phyloP scores from a whole-genome alignment of 2,888 invertebrate species.

The Spodoptera littoralis region DNA sequence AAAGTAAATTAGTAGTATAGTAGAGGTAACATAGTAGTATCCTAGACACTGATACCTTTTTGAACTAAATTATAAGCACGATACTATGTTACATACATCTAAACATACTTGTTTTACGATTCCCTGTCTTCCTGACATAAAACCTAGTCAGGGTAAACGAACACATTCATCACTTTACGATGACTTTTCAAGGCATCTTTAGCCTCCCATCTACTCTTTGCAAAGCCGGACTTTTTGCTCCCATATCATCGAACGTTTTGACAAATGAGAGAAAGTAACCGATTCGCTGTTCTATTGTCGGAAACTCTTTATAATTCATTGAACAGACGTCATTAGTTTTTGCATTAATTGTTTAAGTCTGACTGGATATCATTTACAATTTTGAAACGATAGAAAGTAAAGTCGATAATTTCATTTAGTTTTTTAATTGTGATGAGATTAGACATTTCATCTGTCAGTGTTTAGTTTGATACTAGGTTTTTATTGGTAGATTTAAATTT shows the following conservation, averaged over 20 bases:
- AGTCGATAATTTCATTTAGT: constrained; percentile 10
- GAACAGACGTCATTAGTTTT: constrained; percentile 14
- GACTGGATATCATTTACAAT: constrained; percentile 22
- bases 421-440: constrained; percentile 5
- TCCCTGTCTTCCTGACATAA: too few relatives aligned
- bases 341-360: constrained; percentile 12
- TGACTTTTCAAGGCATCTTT: neutral
- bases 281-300: constrained; percentile 8
- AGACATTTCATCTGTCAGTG: neutral
- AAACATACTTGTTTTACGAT: too few relatives aligned
- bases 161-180: constrained; percentile 28
- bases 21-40: too few relatives aligned
- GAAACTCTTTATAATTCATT: constrained; percentile 19
- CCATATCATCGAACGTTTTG: neutral
- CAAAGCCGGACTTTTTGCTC: neutral
- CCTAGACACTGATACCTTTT: too few relatives aligned
- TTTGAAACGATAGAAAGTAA: constrained; percentile 2
- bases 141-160: constrained; percentile 23
- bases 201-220: neutral
- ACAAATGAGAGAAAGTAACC: constrained; percentile 30
- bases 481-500: constrained; percentile 5
- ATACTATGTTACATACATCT: too few relatives aligned
- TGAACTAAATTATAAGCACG: too few relatives aligned
- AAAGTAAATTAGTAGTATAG: too few relatives aligned
- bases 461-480: constrained; percentile 1